phyloP scores from a whole-genome alignment of 2,113 vertebrate genomes.

The Pungitius pungitius region DNA sequence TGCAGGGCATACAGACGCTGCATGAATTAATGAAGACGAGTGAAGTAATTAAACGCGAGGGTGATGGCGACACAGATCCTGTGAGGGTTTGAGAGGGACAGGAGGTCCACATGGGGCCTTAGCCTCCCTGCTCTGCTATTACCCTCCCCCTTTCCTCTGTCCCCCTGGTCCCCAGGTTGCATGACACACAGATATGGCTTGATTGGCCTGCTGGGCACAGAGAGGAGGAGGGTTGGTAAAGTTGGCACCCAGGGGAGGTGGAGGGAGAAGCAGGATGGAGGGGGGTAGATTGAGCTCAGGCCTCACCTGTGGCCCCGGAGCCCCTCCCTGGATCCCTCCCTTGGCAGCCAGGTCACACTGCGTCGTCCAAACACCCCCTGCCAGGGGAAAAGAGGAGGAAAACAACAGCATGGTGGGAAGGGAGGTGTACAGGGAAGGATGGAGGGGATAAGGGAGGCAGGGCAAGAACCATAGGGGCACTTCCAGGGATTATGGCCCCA shows the following conservation, averaged over 20 bases:
- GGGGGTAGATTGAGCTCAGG: constrained; percentile 79
- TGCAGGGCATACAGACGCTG: constrained; percentile 86
- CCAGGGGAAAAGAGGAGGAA: constrained; percentile 71
- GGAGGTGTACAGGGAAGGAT: constrained; percentile 69
- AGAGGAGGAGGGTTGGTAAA: constrained; percentile 65
- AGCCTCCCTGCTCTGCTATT: constrained; percentile 49
- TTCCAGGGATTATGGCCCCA: constrained; percentile 84
- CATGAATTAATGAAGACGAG: constrained; percentile 95
- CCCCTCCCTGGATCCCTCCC: constrained; percentile 82
- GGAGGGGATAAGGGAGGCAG: constrained; percentile 67
- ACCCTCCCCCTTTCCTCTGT: constrained; percentile 43
- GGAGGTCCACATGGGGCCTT: constrained; percentile 78
- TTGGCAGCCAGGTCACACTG: constrained; percentile 83
- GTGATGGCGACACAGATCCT: constrained; percentile 86
- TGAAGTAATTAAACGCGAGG: constrained; percentile 92
- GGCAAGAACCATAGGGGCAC: constrained; percentile 76
- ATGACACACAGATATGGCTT: constrained; percentile 84
- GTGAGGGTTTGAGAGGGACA: constrained; percentile 89
- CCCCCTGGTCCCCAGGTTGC: constrained; percentile 80
- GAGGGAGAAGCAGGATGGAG: constrained; percentile 62
- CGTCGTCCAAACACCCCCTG: constrained; percentile 82
- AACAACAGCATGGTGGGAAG: constrained; percentile 76
- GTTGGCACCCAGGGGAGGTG: constrained; percentile 73
- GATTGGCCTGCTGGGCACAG: constrained; percentile 93
- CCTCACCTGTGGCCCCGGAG: constrained; percentile 91